Conservation (phyloP, 2,113 vertebrate species). For the Gallinago media region DNA sequence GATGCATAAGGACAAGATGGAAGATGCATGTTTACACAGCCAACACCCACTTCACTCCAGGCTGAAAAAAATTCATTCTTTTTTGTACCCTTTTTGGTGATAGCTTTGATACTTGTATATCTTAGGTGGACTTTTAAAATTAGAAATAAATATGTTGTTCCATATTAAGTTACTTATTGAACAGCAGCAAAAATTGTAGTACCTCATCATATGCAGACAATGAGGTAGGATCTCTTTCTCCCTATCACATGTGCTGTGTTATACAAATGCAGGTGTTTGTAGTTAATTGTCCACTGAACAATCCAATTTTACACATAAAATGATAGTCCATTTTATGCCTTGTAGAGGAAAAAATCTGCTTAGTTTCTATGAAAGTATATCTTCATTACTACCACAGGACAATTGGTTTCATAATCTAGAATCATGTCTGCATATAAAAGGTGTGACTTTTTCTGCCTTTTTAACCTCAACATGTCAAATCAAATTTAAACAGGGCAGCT, state of each 20-base stretch:
- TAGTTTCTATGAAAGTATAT: not conserved
- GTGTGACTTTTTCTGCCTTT: not conserved
- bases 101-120: not conserved
- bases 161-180: not conserved
- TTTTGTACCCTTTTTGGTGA: not conserved
- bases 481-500: not conserved
- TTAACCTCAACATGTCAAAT: not conserved
- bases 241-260: not conserved
- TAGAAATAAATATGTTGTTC: not conserved
- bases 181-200: not conserved
- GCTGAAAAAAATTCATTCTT: accelerated
- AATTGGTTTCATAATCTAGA: not conserved
- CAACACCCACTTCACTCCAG: not conserved
- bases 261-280: not conserved
- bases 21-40: not conserved
- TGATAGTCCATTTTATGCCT: not conserved
- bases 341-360: not conserved
- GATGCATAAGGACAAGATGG: not conserved
- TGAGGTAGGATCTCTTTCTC: not conserved
- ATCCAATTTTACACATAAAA: not conserved
- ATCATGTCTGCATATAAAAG: not conserved
- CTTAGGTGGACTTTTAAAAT: not conserved
- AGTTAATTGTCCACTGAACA: not conserved
- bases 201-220: not conserved
- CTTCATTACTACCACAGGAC: not conserved